Conservation (phyloP, 2,797 vertebrate species). For the Aratinga solstitialis region DNA sequence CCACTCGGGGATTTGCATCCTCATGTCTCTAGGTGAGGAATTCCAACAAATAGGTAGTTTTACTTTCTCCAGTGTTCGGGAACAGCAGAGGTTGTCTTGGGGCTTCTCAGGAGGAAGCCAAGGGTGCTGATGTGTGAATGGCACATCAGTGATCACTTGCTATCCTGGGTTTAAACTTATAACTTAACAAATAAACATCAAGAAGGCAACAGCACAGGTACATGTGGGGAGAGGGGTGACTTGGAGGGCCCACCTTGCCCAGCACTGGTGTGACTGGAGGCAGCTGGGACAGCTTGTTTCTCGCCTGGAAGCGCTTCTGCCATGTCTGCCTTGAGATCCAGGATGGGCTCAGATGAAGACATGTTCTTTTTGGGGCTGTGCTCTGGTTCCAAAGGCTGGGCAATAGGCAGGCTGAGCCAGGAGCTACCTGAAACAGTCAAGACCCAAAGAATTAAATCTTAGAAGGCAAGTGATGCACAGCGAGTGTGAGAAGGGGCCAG, state of each 20-base stretch:
- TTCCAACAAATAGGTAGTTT: neutral
- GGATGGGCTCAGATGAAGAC: conserved; percentile 50
- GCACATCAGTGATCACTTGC: neutral
- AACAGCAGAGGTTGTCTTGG: neutral
- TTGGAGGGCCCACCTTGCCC: neutral
- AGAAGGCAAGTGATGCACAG: neutral
- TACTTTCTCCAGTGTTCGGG: neutral
- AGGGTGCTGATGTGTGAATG: neutral
- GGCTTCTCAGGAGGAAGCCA: neutral
- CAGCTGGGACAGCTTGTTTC: neutral
- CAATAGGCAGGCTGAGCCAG: conserved; percentile 18
- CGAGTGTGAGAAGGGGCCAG: neutral
- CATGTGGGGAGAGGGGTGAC: neutral
- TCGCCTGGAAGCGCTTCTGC: neutral
- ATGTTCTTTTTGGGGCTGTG: neutral
- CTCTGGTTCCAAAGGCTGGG: neutral
- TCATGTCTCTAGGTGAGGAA: neutral
- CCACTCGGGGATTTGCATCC: neutral
- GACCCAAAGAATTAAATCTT: neutral
- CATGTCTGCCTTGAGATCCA: conserved; percentile 22
- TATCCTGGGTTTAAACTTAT: neutral
- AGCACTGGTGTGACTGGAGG: neutral
- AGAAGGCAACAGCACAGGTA: neutral
- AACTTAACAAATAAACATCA: neutral
- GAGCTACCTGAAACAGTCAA: conserved; percentile 26